Conservation (phyloP, 2,797 vertebrate genomes). For the Glyptemys insculpta region DNA sequence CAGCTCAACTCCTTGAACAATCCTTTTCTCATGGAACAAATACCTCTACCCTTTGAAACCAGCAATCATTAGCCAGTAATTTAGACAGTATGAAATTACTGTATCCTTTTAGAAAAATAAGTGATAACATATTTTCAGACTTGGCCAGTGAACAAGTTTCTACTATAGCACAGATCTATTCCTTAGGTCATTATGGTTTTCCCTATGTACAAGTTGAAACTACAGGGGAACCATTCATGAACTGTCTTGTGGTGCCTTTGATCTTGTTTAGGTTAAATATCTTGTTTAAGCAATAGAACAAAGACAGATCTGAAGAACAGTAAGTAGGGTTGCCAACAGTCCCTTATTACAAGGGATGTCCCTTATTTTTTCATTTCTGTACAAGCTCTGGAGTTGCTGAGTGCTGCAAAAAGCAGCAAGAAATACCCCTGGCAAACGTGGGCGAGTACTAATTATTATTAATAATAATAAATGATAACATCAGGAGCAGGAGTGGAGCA, state of each 20-base stretch:
- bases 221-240: not conserved
- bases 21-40: not conserved
- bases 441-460: not conserved
- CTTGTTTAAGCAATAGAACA: not conserved
- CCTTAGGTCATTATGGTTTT: not conserved
- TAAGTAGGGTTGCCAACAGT: not conserved
- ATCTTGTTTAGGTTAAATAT: not conserved
- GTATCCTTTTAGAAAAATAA: not conserved
- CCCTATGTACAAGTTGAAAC: not conserved
- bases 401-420: not conserved
- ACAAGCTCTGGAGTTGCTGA: not conserved
- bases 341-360: not conserved
- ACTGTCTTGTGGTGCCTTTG: not conserved
- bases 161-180: not conserved
- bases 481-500: not conserved
- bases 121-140: not conserved
- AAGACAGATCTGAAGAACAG: not conserved
- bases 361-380: not conserved
- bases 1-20: not conserved
- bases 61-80: not conserved
- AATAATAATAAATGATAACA: not conserved
- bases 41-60: not conserved
- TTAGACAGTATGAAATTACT: not conserved
- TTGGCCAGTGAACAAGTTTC: not conserved
- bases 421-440: not conserved